Conservation (phyloP, 2,113 vertebrate genomes). For the Theropithecus gelada region DNA sequence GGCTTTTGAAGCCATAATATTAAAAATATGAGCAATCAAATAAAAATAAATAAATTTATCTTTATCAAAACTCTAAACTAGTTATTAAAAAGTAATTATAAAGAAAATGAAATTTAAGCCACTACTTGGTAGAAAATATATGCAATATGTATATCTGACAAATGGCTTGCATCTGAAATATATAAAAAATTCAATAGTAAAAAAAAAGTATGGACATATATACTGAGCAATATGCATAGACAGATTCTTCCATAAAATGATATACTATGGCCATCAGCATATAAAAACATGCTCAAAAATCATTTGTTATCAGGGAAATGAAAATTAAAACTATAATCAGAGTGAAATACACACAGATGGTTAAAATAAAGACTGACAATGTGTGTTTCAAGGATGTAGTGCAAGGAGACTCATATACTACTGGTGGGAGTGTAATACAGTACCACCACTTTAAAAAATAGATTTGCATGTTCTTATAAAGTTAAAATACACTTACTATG, state of each 20-base stretch:
- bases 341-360: not conserved
- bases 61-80: not conserved
- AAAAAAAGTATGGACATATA: not conserved
- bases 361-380: not conserved
- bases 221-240: not conserved
- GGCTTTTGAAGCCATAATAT: not conserved
- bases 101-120: not conserved
- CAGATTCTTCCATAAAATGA: not conserved
- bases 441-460: not conserved
- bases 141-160: not conserved
- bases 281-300: not conserved
- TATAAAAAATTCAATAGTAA: not conserved
- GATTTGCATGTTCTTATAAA: not conserved
- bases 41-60: not conserved
- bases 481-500: not conserved
- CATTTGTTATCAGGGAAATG: not conserved
- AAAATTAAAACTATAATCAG: not conserved
- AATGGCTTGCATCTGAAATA: not conserved
- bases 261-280: not conserved
- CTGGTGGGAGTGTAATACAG: not conserved
- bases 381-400: not conserved
- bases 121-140: not conserved
- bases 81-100: not conserved
- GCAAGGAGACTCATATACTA: not conserved
- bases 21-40: not conserved